Conservation (phyloP, 2,888 invertebrate genomes). For the Eledona agricola region DNA sequence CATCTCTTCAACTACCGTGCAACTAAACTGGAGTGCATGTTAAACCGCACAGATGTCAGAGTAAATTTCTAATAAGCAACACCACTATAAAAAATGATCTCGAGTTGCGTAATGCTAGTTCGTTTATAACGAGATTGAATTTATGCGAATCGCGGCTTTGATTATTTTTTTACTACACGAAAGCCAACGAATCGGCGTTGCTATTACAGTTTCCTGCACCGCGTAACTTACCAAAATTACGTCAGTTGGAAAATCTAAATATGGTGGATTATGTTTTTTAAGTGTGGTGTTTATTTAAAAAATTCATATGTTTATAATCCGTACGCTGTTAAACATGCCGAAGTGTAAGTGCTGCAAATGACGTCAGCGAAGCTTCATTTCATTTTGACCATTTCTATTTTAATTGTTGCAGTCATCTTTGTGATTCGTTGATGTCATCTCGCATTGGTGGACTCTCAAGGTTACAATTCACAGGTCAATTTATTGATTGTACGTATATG, state of each 20-base stretch:
- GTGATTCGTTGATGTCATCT: slow-evolving; percentile 54
- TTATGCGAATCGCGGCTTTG: too few relatives aligned
- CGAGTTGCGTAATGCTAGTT: too few relatives aligned
- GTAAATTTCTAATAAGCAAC: too few relatives aligned
- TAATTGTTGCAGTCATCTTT: slow-evolving; percentile 45
- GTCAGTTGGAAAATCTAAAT: slow-evolving; percentile 48
- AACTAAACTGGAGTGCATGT: too few relatives aligned
- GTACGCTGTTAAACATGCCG: slow-evolving; percentile 33
- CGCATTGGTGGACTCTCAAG: slow-evolving; percentile 55
- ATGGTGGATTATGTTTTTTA: slow-evolving; percentile 52
- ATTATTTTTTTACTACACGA: background rate
- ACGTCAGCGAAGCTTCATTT: slow-evolving; percentile 41
- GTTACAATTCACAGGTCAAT: slow-evolving; percentile 55
- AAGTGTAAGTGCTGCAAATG: slow-evolving; percentile 36
- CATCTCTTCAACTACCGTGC: too few relatives aligned
- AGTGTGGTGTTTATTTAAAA: slow-evolving; percentile 48
- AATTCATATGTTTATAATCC: slow-evolving; percentile 36
- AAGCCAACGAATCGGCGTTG: background rate
- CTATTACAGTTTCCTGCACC: slow-evolving; percentile 31
- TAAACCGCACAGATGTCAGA: too few relatives aligned
- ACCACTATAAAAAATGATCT: too few relatives aligned
- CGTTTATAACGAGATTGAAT: too few relatives aligned
- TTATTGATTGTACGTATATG: slow-evolving; percentile 54
- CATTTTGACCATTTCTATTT: slow-evolving; percentile 43
- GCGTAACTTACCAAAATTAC: slow-evolving; percentile 40